These are phyloP conservation scores for Drosophila gunungcola DNA, from an alignment of 1,140 invertebrate species.

Conservation along the genomic window DNA sequence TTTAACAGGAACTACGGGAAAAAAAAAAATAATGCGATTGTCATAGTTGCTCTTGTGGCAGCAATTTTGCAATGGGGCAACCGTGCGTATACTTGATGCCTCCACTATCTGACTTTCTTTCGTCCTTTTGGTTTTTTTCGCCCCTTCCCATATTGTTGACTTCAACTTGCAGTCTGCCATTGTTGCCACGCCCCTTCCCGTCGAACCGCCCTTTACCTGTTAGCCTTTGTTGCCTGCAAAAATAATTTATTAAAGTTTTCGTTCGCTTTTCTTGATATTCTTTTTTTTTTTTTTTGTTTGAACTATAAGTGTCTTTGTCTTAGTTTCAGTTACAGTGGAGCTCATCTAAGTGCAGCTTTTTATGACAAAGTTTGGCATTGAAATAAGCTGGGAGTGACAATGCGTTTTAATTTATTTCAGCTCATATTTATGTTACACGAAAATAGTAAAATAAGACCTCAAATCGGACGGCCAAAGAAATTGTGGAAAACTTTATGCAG, in stretches of 20 bases:
- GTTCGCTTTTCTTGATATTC: constrained; percentile 5
- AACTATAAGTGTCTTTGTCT: constrained; percentile 21
- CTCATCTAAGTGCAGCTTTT: constrained; percentile 12
- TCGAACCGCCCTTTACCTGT: constrained; percentile 16
- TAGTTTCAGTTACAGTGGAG: constrained; percentile 21
- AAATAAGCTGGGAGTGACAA: constrained; percentile 15
- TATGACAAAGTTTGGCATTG: constrained; percentile 11
- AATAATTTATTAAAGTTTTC: constrained; percentile 60
- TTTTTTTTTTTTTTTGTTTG: neutral
- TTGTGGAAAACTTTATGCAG: neutral
- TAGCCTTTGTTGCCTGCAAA: constrained; percentile 34
- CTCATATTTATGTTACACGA: constrained; percentile 13
- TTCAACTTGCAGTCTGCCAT: constrained; percentile 21
- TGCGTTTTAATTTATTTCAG: constrained; percentile 34
- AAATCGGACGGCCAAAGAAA: constrained; percentile 4
- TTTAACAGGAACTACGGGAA: constrained; percentile 12
- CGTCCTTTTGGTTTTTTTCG: neutral
- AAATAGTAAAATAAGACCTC: constrained; percentile 3
- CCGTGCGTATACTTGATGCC: constrained; percentile 55
- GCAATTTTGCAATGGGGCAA: constrained; percentile 20
- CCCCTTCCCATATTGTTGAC: constrained; percentile 19
- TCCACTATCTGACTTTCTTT: constrained; percentile 21
- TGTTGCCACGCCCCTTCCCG: constrained; percentile 3
- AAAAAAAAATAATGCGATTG: constrained; percentile 44
- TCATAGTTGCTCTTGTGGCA: constrained; percentile 28